Base-by-base conservation (phyloP, 2,888 invertebrate genomes). In the Pheosia tremula region DNA sequence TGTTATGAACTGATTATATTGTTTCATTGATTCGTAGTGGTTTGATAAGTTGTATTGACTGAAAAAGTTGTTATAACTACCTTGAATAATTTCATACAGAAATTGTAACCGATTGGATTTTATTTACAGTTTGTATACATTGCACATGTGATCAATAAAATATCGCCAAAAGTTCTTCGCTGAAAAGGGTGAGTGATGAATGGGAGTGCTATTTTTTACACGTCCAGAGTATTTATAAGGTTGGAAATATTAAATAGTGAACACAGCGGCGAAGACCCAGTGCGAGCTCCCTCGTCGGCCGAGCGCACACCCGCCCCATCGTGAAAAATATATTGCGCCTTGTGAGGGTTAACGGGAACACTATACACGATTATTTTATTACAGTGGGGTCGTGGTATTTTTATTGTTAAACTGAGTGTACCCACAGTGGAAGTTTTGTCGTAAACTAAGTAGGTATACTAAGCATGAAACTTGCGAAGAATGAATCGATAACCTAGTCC, bases 81-180 rank as follows among this genome's bases (percentile, higher is more conserved):
- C 36, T n/a, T 49, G 24, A 37, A 3, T 4, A 37, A 53, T 53
- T 53, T 37, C 37, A 53, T 39, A 39, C 39, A 41, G 5, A 11
- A 37, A 66, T 61, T 47, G 50, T 64, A 50, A 57, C 59, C 57
- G 61, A 67, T 68, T 67, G 13, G 58, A 62, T 75, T 79, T 74
- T 71, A 71, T 78, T 69, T 68, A 77, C 70, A 77, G 71, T 85
- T 87, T 85, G 84, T 86, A 85, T 85, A 84, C 82, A 87, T 84
- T 39, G 82, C 82, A 87, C 87, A 88, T 89, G 90, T 91, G 91
- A 92, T 90, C 90, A 79, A 91, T 92, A 91, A 74, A 76, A 76
- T 77, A 76, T 69, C 78, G 72, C 68, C 74, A 67, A 75, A 78
- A 78, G 81, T 82, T 81, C 75, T 79, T 80, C 78, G 52, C 77